Conservation (phyloP, 2,888 invertebrate genomes). For the Tholera decimalis region DNA sequence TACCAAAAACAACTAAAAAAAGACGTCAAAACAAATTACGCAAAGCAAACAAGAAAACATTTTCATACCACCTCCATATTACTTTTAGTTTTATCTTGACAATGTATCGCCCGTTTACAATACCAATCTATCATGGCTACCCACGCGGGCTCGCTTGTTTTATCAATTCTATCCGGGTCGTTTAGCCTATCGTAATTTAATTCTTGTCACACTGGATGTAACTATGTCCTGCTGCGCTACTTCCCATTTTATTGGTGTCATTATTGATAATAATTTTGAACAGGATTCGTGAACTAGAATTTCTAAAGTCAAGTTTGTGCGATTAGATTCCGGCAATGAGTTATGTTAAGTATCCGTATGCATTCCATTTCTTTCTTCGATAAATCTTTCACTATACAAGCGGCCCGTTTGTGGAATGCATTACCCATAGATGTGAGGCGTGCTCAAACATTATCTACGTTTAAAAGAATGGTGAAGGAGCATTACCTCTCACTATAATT, state of each 20-base stretch:
- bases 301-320: conserved; percentile 59
- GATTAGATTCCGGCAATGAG: conserved; percentile 22
- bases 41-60: neutral
- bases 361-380: too few species aligned
- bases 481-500: too few species aligned
- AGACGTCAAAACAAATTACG: conserved; percentile 3
- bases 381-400: too few species aligned
- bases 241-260: conserved; percentile 66
- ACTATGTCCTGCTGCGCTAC: conserved; percentile 65
- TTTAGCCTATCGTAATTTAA: conserved; percentile 50
- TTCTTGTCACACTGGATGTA: conserved; percentile 55
- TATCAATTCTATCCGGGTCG: conserved; percentile 61
- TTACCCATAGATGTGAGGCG: too few species aligned
- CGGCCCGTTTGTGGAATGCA: too few species aligned
- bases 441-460: too few species aligned
- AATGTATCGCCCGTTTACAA: conserved; percentile 12
- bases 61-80: conserved; percentile 30
- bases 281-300: conserved; percentile 62
- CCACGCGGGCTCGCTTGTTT: conserved; percentile 44
- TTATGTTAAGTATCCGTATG: neutral
- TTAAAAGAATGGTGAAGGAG: too few species aligned
- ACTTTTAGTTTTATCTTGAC: conserved; percentile 25
- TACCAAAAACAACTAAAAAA: neutral
- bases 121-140: conserved; percentile 33
- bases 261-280: conserved; percentile 62